Percentiles rank a stretch among this genome's conserved stretches.
phyloP scores from a whole-genome alignment of 1,140 invertebrate genomes.

The Sarcophaga bullata region DNA sequence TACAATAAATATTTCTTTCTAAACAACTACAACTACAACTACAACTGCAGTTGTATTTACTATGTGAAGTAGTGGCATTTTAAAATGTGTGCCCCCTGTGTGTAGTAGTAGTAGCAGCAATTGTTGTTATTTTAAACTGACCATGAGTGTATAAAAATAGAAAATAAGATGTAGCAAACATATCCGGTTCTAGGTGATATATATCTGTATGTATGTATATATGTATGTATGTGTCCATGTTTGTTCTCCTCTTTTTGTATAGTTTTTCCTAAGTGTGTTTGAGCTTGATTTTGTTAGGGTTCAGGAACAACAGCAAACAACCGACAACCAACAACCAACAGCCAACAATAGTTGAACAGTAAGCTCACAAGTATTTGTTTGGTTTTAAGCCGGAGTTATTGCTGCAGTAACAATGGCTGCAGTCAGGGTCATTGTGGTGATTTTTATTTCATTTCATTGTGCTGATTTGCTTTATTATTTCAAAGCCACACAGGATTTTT shows the following conservation, averaged over 20 bases:
- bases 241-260: background rate
- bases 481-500: too few relatives aligned
- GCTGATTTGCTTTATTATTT: background rate
- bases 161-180: slow-evolving; percentile 20
- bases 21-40: background rate
- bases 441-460: background rate
- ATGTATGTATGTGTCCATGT: background rate
- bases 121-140: slow-evolving; percentile 6
- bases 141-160: slow-evolving; percentile 5
- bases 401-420: background rate
- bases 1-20: background rate
- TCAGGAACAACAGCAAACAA: background rate
- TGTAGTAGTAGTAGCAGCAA: too few relatives aligned
- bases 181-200: slow-evolving; percentile 13
- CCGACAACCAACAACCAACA: background rate
- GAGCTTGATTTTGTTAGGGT: background rate
- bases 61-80: too few relatives aligned
- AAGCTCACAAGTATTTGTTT: background rate
- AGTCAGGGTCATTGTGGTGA: slow-evolving; percentile 9
- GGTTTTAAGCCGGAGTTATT: background rate
- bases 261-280: too few relatives aligned
- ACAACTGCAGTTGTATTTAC: background rate
- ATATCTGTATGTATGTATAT: background rate
- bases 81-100: too few relatives aligned
- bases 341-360: slow-evolving; percentile 5